Conservation (phyloP, 2,888 invertebrate species). For the Heteromyza rotundicornis region DNA sequence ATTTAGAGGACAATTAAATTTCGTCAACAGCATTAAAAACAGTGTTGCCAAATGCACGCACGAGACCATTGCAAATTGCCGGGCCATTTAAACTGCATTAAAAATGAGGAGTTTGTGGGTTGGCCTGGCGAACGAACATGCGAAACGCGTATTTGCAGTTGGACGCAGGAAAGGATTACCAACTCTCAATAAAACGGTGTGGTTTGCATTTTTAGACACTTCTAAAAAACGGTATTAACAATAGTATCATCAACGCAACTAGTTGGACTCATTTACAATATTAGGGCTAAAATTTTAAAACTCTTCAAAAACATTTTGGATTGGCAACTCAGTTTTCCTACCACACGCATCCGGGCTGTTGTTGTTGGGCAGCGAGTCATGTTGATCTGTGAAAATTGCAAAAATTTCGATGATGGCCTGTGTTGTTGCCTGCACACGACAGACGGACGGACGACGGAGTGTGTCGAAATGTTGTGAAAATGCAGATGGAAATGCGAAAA, state of each 20-base stretch:
- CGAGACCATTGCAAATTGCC: conserved; percentile 18
- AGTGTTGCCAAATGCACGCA: neutral
- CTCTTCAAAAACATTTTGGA: too few species aligned
- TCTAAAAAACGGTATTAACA: neutral
- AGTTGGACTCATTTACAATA: too few species aligned
- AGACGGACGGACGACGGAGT: too few species aligned
- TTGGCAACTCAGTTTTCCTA: too few species aligned
- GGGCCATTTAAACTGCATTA: conserved; percentile 30
- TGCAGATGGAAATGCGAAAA: too few species aligned
- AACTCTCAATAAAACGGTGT: neutral
- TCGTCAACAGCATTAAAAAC: conserved; percentile 50
- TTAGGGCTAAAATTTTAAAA: too few species aligned
- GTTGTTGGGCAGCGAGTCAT: too few species aligned
- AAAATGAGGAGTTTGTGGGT: neutral
- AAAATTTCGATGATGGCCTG: too few species aligned
- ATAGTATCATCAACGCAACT: neutral
- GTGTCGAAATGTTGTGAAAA: too few species aligned
- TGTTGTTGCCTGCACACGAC: too few species aligned
- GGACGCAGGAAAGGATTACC: neutral
- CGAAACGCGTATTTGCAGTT: neutral
- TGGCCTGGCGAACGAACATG: neutral
- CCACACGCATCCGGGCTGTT: too few species aligned
- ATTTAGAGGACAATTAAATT: conserved; percentile 53
- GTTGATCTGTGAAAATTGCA: too few species aligned
- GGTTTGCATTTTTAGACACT: neutral